Evolutionary conservation across 2,888 invertebrate genomes (phyloP).

Genomic region (Noctua pronuba): DNA sequence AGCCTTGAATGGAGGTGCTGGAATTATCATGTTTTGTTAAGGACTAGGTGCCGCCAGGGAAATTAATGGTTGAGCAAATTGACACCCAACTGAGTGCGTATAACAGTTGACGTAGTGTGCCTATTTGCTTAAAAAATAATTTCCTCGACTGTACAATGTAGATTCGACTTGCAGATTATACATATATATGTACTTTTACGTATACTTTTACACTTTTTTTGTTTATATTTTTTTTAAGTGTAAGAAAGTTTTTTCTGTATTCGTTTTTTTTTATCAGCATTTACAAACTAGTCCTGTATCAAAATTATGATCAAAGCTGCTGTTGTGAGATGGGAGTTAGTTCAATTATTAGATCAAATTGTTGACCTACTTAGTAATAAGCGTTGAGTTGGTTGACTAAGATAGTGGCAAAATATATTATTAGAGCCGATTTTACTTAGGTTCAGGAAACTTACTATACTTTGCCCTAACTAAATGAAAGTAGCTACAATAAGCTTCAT

Average conservation of each 20-base stretch:
- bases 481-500: neutral
- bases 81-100: neutral
- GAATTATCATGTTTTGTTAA: conserved; percentile 16
- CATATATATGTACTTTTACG: no score
- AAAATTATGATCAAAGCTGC: conserved; percentile 22
- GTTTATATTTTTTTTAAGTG: neutral
- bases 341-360: conserved; percentile 63
- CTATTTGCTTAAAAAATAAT: neutral
- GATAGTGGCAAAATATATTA: neutral
- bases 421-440: neutral
- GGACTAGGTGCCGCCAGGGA: conserved; percentile 15
- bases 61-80: neutral
- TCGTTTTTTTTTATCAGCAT: neutral
- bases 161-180: conserved; percentile 1
- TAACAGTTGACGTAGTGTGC: neutral
- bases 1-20: conserved; percentile 32
- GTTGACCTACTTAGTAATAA: conserved; percentile 49
- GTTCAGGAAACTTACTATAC: neutral
- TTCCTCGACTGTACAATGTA: neutral
- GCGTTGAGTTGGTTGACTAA: conserved; percentile 20
- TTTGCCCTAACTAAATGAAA: neutral
- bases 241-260: neutral
- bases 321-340: conserved; percentile 36
- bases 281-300: conserved; percentile 38
- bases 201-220: neutral